A percentile compares a stretch with the other conserved stretches of the same genome.
Evolutionary conservation across 2,888 invertebrate genomes (phyloP).

Genomic region (Caenorhabditis angaria): DNA sequence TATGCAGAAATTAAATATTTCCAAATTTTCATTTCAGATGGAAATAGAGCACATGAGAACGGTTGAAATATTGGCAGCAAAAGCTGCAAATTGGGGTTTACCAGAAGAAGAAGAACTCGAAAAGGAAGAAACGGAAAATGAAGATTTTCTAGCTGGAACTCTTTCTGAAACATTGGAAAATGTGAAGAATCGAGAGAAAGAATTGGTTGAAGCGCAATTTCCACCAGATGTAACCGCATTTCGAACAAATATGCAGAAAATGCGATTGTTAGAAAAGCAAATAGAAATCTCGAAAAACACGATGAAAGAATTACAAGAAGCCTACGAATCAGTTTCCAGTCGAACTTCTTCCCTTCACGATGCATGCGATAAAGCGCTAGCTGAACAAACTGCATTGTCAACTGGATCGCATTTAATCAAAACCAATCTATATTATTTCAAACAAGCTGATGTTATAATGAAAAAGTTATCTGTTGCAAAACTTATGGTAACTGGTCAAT

Average conservation of each 20-base stretch:
- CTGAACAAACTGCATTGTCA: conserved; percentile 68
- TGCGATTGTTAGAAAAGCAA: conserved; percentile 42
- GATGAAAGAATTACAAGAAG: conserved; percentile 56
- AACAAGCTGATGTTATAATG: conserved; percentile 69
- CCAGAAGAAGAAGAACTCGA: conserved; percentile 31
- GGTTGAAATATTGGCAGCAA: conserved; percentile 49
- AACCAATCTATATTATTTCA: conserved; percentile 70
- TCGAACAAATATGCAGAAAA: conserved; percentile 49
- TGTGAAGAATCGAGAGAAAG: conserved; percentile 35
- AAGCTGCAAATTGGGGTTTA: conserved; percentile 40
- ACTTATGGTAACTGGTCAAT: conserved; percentile 64
- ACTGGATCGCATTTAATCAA: conserved; percentile 69
- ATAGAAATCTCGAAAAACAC: conserved; percentile 52
- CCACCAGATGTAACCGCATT: conserved; percentile 42
- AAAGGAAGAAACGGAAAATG: conserved; percentile 5
- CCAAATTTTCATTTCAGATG: conserved; percentile 32
- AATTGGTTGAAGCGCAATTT: conserved; percentile 25
- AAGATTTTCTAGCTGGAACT: conserved; percentile 22
- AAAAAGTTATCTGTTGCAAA: conserved; percentile 66
- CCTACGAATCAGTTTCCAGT: conserved; percentile 65
- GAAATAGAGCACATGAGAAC: conserved; percentile 56
- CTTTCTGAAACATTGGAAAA: conserved; percentile 14
- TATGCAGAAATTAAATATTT: neutral
- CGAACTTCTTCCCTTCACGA: conserved; percentile 69
- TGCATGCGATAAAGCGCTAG: conserved; percentile 69